These are phyloP conservation scores for Drosophila willistoni DNA, from an alignment of 1,140 invertebrate species.

Conservation along the genomic window DNA sequence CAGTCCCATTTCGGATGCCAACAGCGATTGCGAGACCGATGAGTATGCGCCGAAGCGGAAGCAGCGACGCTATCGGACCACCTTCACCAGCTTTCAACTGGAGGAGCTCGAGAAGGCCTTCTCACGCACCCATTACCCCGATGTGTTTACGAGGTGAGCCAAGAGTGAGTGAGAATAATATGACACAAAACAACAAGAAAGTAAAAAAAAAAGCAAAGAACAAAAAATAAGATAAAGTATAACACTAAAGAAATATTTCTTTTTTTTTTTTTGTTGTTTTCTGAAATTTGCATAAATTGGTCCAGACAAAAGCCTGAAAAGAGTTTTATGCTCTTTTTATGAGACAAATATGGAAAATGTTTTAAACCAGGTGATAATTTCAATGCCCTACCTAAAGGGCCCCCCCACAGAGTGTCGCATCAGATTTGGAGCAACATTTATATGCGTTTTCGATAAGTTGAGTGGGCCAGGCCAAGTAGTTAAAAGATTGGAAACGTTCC, in stretches of 20 bases:
- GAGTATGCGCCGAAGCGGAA: slow-evolving; percentile 95
- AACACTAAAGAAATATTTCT: slow-evolving; percentile 29
- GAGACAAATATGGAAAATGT: slow-evolving; percentile 40
- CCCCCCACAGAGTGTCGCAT: slow-evolving; percentile 49
- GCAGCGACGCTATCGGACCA: slow-evolving; percentile 95
- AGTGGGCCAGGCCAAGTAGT: slow-evolving; percentile 13
- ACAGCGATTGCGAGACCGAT: slow-evolving; percentile 90
- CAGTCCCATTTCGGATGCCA: slow-evolving; percentile 86
- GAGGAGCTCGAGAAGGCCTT: slow-evolving; percentile 99
- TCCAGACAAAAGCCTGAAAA: slow-evolving; percentile 39
- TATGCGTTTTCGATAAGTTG: neutral
- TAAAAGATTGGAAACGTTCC: slow-evolving; percentile 28
- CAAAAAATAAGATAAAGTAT: slow-evolving; percentile 42
- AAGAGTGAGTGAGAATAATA: slow-evolving; percentile 56
- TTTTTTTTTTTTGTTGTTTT: neutral
- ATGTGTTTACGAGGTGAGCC: slow-evolving; percentile 96
- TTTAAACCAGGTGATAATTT: slow-evolving; percentile 34
- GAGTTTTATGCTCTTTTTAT: slow-evolving; percentile 45
- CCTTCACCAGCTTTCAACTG: slow-evolving; percentile 97
- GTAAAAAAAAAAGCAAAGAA: slow-evolving; percentile 20
- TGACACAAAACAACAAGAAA: slow-evolving; percentile 20
- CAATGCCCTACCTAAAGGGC: slow-evolving; percentile 21
- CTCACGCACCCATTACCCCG: slow-evolving; percentile 98
- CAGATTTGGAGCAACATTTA: slow-evolving; percentile 55
- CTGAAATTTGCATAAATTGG: slow-evolving; percentile 64